Base-by-base conservation (phyloP, 2,113 vertebrate species). In the Callionymus lyra region DNA sequence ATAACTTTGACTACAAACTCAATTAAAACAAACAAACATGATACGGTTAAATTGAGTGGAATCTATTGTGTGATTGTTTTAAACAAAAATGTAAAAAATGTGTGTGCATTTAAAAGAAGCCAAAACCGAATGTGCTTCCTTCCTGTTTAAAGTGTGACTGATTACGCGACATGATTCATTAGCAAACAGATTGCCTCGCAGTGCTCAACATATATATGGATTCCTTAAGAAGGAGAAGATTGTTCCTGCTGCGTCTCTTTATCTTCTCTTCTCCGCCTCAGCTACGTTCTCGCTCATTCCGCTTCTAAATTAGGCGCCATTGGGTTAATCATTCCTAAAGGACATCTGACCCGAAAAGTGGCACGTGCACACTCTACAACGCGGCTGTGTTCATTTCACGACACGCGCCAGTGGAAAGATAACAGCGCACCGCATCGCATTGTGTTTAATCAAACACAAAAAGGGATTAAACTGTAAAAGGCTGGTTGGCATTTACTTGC, bases 281-380 rank as follows among this genome's bases (percentile, higher is more conserved):
- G 52, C 41, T 69, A 12, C 53, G 52, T 48, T 71, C 52, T 61
- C 70, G 51, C 53, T 62, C 59, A 46, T 63, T 64, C 21, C 21
- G 21, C 21, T 72, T 73, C 72, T 83, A 81, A 82, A 80, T 85
- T 73, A 84, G 81, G 78, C 74, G 70, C 70, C 81, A 80, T 72
- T 79, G 69, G 73, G 74, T 76, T 84, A 83, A 83, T 84, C 79
- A 79, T 80, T 84, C 79, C 80, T 80, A 65, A 62, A 85, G 82
- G 83, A 83, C 67, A 59, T 47, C 42, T 42, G 59, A 36, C 50
- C 46, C 41, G 47, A 53, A 71, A 55, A 63, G 49, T 68, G 63
- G 65, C 68, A 72, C 65, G 34, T 63, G n/a, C n/a, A n/a, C n/a
- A n/a, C n/a, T n/a, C n/a, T n/a, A n/a, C n/a, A n/a, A n/a, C n/a